These are phyloP conservation scores for Bucco capensis DNA, from an alignment of 2,113 vertebrate species.

Conservation along the genomic window DNA sequence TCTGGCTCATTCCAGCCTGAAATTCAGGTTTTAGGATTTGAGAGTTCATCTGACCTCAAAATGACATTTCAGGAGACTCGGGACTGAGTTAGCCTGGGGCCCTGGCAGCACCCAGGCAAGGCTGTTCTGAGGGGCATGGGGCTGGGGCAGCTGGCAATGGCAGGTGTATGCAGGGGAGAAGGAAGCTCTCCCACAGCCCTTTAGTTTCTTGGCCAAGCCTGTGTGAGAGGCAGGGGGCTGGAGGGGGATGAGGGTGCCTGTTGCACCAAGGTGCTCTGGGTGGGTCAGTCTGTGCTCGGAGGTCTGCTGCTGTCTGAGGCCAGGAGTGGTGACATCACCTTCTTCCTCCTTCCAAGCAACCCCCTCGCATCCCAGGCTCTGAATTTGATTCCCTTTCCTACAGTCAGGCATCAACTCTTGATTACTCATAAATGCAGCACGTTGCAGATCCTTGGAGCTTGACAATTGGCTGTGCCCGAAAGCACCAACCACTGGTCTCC, in stretches of 20 bases:
- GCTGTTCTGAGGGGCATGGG: background rate
- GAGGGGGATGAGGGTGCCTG: fast-evolving
- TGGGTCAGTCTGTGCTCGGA: fast-evolving
- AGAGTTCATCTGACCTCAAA: background rate
- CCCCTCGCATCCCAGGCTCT: background rate
- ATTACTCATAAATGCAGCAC: slow-evolving; percentile 58
- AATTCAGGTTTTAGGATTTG: background rate
- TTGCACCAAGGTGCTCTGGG: background rate
- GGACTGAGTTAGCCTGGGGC: fast-evolving
- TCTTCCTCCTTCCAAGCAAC: background rate
- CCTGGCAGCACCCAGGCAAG: background rate
- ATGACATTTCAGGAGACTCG: background rate
- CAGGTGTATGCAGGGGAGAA: background rate
- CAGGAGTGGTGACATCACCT: background rate
- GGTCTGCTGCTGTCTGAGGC: background rate
- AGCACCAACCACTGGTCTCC: background rate
- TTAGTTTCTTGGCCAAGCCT: background rate
- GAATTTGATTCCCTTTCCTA: background rate
- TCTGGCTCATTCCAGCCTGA: background rate
- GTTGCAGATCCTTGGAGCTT: background rate
- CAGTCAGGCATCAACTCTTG: background rate
- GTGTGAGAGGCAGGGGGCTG: background rate
- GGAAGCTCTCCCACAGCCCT: background rate
- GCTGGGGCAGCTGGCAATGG: too few relatives aligned
- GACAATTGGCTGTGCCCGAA: background rate